These are phyloP conservation scores for Coremacera marginata DNA, from an alignment of 2,888 invertebrate genomes.

Conservation along the genomic window DNA sequence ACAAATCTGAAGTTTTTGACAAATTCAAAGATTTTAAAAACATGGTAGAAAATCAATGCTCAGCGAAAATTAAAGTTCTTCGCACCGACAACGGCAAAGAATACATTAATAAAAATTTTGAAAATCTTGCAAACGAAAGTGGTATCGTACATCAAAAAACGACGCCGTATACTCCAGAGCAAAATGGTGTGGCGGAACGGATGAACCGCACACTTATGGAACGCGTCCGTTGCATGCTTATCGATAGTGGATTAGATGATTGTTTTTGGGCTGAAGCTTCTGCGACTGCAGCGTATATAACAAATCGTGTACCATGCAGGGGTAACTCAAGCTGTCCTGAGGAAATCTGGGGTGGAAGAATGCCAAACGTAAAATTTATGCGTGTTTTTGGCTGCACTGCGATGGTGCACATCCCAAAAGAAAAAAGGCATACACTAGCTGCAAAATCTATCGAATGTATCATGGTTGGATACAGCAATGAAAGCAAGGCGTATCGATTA, in stretches of 20 bases:
- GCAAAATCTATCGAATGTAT: no score
- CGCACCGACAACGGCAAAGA: constrained; percentile 35
- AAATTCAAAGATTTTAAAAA: constrained; percentile 13
- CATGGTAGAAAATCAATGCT: constrained; percentile 26
- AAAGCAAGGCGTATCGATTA: no score
- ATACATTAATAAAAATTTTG: constrained; percentile 33
- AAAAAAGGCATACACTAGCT: no score
- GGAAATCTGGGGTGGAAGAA: no score
- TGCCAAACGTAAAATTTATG: no score
- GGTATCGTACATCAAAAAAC: constrained; percentile 41
- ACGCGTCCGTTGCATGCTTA: constrained; percentile 36
- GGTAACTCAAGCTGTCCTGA: no score
- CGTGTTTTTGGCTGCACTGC: no score
- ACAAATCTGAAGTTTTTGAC: not conserved
- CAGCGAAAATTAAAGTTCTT: constrained; percentile 29
- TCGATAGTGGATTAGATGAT: constrained; percentile 14
- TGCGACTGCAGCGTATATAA: not conserved
- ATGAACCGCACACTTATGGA: constrained; percentile 40
- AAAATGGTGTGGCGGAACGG: constrained; percentile 40
- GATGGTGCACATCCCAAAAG: no score
- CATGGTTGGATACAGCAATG: no score
- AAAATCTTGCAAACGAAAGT: constrained; percentile 1
- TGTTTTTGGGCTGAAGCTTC: constrained; percentile 12
- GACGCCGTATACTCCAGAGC: constrained; percentile 39
- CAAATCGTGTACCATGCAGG: not conserved